phyloP scores from a whole-genome alignment of 2,113 vertebrate genomes.

The Zapornia atra region DNA sequence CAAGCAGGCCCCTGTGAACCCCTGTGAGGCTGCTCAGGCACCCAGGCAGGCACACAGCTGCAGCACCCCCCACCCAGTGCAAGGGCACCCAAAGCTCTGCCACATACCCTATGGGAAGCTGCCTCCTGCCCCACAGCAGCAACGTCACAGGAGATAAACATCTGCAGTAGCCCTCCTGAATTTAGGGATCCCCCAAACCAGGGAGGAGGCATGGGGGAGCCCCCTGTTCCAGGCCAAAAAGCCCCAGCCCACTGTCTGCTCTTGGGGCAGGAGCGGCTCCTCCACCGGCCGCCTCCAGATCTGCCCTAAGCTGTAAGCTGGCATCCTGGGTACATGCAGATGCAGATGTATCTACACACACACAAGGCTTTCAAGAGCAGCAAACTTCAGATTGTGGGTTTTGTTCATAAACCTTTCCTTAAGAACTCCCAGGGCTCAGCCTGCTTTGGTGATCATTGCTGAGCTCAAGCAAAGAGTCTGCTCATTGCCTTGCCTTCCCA shows the following conservation, averaged over 20 bases:
- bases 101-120: not conserved
- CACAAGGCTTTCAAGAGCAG: not conserved
- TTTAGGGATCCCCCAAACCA: not conserved
- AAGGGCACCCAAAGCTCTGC: not conserved
- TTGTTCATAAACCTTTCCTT: not conserved
- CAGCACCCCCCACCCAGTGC: accelerated
- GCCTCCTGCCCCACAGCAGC: not conserved
- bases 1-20: not conserved
- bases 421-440: not conserved
- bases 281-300: not conserved
- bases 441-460: not conserved
- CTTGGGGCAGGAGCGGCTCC: not conserved
- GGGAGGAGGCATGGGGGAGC: not conserved
- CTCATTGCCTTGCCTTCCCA: not conserved
- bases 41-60: accelerated
- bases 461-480: not conserved
- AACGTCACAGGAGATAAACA: not conserved
- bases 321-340: not conserved
- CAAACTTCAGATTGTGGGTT: not conserved
- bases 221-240: not conserved
- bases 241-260: not conserved
- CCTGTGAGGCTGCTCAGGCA: not conserved
- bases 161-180: not conserved
- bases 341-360: not conserved
- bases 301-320: not conserved